Evolutionary conservation across 2,888 invertebrate genomes (phyloP).

Genomic region (Blastobasis lacticolella): DNA sequence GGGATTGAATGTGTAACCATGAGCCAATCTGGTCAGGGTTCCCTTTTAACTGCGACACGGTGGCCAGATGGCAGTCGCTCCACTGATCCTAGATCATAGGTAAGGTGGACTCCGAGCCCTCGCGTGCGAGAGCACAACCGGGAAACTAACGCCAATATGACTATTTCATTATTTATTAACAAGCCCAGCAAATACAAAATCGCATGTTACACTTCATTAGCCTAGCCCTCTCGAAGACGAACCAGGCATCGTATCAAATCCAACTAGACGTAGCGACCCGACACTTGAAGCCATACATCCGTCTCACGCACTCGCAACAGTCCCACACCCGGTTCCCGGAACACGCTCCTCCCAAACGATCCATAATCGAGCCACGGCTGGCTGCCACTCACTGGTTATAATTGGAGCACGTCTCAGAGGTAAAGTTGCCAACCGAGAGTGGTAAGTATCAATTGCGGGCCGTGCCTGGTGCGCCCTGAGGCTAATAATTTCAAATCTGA

Average conservation of each 20-base stretch:
- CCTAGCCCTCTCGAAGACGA: neutral
- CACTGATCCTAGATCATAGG: too few species aligned
- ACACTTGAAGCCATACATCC: neutral
- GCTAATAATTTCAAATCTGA: conserved; percentile 39
- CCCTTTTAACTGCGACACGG: too few species aligned
- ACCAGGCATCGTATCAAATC: neutral
- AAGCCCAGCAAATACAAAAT: conserved; percentile 3
- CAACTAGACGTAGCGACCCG: neutral
- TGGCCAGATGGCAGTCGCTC: too few species aligned
- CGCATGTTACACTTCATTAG: conserved; percentile 19
- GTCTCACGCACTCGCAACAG: neutral
- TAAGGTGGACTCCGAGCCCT: too few species aligned
- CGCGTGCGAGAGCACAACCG: too few species aligned
- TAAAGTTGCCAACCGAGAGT: conserved; percentile 14
- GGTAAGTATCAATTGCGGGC: conserved; percentile 13
- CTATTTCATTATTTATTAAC: too few species aligned
- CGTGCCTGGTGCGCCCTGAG: conserved; percentile 14
- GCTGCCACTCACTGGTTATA: conserved; percentile 9
- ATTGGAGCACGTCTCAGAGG: conserved; percentile 23
- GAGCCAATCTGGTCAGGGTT: too few species aligned
- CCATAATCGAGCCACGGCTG: neutral
- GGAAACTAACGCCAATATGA: too few species aligned
- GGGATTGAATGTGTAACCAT: too few species aligned
- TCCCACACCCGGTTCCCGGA: neutral
- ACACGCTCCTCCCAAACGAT: neutral